phyloP scores from a whole-genome alignment of 2,797 vertebrate species.

The Acipenser ruthenus region DNA sequence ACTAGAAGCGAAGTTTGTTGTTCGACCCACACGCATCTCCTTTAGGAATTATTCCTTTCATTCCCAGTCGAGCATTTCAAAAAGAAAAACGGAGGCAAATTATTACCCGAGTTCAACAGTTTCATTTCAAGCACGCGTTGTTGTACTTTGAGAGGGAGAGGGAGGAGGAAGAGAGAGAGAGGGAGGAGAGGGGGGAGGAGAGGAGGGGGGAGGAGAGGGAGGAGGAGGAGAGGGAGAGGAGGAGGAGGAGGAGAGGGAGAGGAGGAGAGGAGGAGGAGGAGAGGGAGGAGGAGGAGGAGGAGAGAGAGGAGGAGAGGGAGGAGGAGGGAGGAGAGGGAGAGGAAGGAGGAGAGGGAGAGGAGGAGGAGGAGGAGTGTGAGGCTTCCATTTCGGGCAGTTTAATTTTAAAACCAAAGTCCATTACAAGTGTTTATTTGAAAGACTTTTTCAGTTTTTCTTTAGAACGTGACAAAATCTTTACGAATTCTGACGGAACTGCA shows the following conservation, averaged over 20 bases:
- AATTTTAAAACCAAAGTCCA: not conserved
- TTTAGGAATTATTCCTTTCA: too few relatives aligned
- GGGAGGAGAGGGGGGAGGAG: not conserved
- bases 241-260: slow-evolving; percentile 2
- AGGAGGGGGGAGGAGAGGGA: not conserved
- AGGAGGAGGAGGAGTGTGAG: slow-evolving; percentile 10
- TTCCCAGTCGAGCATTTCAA: not conserved
- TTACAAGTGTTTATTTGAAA: not conserved
- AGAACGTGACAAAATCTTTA: too few relatives aligned
- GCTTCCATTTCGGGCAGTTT: too few relatives aligned
- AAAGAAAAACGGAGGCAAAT: not conserved
- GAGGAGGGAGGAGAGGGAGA: not conserved
- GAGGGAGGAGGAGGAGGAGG: not conserved
- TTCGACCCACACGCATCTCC: not conserved
- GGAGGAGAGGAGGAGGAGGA: not conserved
- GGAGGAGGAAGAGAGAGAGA: not conserved
- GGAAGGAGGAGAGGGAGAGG: slow-evolving; percentile 19
- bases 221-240: not conserved
- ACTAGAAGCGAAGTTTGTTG: not conserved
- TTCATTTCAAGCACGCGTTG: too few relatives aligned
- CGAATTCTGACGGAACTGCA: not conserved
- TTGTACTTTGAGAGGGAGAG: not conserved
- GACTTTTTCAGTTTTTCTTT: not conserved
- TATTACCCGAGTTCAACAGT: not conserved
- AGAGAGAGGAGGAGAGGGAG: slow-evolving; percentile 26